These are phyloP conservation scores for Pteropus rufus DNA, from an alignment of 2,797 vertebrate genomes.

Conservation along the genomic window DNA sequence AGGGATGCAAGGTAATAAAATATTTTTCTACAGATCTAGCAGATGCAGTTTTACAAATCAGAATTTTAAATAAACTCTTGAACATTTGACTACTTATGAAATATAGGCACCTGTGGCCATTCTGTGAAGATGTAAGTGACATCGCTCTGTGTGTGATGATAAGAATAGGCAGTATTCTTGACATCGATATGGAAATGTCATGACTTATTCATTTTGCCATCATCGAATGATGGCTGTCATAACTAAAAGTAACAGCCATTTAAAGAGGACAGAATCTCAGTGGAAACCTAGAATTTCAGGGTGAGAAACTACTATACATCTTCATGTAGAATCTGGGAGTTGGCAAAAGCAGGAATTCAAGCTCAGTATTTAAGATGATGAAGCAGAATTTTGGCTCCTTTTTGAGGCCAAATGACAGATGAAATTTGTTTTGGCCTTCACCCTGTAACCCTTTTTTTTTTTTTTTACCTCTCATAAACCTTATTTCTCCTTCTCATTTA, in stretches of 20 bases:
- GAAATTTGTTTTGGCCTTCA: background rate
- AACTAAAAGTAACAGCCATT: slow-evolving; percentile 18
- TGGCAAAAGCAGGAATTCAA: background rate
- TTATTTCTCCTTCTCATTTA: background rate
- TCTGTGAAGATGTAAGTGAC: background rate
- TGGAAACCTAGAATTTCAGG: background rate
- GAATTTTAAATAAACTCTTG: slow-evolving; percentile 18
- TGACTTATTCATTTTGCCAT: slow-evolving; percentile 38
- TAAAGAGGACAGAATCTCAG: background rate
- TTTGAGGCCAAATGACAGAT: background rate
- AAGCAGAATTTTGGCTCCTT: background rate
- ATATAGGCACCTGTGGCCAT: background rate
- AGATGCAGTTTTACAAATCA: slow-evolving; percentile 23
- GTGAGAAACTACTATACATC: background rate
- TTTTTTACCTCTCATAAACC: background rate
- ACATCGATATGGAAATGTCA: slow-evolving; percentile 49
- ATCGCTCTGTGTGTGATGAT: background rate
- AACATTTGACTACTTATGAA: background rate
- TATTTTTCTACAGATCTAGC: background rate
- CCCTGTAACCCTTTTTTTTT: background rate
- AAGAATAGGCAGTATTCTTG: background rate
- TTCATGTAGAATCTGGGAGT: slow-evolving; percentile 16
- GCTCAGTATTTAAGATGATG: background rate
- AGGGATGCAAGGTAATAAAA: slow-evolving; percentile 27
- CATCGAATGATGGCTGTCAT: slow-evolving; percentile 46